Conservation (phyloP, 2,888 invertebrate species). For the Frankliniella intonsa region DNA sequence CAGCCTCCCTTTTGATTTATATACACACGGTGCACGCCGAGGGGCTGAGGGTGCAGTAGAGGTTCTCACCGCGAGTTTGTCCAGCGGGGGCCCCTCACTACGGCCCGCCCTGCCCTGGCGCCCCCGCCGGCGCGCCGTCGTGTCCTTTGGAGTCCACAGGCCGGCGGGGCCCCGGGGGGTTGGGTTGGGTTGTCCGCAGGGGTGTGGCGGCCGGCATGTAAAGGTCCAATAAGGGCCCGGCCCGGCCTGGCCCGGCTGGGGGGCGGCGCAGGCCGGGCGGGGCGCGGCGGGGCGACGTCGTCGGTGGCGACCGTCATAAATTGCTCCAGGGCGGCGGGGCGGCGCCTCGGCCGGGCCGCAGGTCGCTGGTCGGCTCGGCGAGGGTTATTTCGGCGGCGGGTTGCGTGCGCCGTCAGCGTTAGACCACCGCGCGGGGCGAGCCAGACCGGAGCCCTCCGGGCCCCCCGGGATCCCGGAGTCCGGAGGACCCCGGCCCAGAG, state of each 20-base stretch:
- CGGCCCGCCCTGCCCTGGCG: not conserved
- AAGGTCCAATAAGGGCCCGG: not conserved
- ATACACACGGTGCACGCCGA: too few relatives aligned
- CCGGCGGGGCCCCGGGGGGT: not conserved
- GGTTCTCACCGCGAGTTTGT: too few relatives aligned
- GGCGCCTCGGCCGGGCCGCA: not conserved
- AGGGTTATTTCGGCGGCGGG: not conserved
- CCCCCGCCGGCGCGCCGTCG: not conserved
- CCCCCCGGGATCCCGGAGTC: too few relatives aligned
- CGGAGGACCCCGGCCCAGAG: too few relatives aligned
- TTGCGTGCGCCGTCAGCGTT: slow-evolving; percentile 1
- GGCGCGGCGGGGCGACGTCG: too few relatives aligned
- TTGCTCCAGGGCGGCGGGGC: not conserved
- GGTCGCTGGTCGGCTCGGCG: too few relatives aligned
- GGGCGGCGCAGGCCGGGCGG: not conserved
- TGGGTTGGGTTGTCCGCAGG: not conserved
- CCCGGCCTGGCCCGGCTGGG: not conserved
- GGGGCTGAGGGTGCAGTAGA: too few relatives aligned
- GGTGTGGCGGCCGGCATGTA: not conserved
- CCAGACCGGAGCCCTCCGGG: not conserved
- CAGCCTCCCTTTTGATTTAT: too few relatives aligned
- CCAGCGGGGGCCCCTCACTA: too few relatives aligned
- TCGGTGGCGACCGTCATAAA: not conserved
- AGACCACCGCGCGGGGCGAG: not conserved
- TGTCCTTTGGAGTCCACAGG: not conserved